Evolutionary conservation across 2,797 vertebrate species (phyloP).

Genomic region (Phalanger gymnotis): DNA sequence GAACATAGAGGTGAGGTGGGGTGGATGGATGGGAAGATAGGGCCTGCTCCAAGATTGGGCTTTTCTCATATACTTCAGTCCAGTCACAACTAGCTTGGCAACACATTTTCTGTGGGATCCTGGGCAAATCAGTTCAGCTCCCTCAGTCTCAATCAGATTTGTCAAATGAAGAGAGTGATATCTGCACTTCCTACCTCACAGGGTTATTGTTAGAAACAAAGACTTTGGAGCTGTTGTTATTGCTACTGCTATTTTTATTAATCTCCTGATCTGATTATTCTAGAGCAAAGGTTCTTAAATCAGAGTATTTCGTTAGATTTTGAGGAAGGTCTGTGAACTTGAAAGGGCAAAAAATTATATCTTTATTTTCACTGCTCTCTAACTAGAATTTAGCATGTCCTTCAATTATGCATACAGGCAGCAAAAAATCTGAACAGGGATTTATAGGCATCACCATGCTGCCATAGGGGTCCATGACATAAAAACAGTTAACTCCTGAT

Average conservation of each 20-base stretch:
- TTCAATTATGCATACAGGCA: background rate
- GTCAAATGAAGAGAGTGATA: background rate
- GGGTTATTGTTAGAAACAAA: background rate
- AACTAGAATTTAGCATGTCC: background rate
- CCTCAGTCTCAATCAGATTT: background rate
- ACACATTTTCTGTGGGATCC: background rate
- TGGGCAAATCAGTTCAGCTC: background rate
- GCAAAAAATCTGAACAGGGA: background rate
- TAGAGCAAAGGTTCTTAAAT: background rate
- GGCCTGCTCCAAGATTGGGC: background rate
- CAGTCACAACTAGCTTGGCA: background rate
- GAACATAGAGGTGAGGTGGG: background rate
- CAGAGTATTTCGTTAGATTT: background rate
- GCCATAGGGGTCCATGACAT: background rate
- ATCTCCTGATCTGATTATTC: background rate
- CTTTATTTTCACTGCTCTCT: conserved; percentile 20
- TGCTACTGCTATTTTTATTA: background rate
- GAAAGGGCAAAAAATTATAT: conserved; percentile 43
- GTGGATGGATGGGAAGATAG: background rate
- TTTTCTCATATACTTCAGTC: background rate
- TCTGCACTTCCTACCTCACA: background rate
- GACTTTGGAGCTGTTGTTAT: background rate
- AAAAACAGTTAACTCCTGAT: background rate
- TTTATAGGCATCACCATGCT: background rate
- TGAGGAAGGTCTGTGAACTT: conserved; percentile 17